Conservation (phyloP, 2,888 invertebrate genomes). For the Ptilodon capucinus region DNA sequence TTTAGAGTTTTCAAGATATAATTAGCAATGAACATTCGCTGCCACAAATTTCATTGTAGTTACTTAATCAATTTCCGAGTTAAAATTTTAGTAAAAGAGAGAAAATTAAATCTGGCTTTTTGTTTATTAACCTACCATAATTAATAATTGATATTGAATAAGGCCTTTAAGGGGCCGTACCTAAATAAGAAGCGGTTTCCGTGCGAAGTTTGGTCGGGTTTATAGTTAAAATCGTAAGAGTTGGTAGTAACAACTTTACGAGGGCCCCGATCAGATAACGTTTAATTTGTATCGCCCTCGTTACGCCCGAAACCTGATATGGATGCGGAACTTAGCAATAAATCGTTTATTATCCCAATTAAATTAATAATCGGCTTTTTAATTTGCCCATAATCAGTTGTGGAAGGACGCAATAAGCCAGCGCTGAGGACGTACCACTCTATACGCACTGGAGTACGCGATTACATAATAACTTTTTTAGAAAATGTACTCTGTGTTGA, state of each 20-base stretch:
- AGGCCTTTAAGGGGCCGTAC: too few relatives aligned
- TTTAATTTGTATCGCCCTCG: constrained; percentile 19
- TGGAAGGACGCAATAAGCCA: too few relatives aligned
- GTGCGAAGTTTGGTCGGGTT: neutral
- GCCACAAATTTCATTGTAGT: constrained; percentile 15
- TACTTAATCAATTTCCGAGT: neutral
- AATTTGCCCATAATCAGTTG: neutral
- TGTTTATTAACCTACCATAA: too few relatives aligned
- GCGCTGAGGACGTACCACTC: too few relatives aligned
- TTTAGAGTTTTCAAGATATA: constrained; percentile 29
- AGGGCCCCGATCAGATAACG: constrained; percentile 20
- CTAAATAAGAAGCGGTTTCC: neutral
- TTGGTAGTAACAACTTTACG: constrained; percentile 11
- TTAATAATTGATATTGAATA: too few relatives aligned
- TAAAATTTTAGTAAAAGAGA: neutral
- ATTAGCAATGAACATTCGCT: constrained; percentile 22
- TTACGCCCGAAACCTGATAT: constrained; percentile 1
- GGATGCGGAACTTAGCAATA: constrained; percentile 5
- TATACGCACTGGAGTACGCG: too few relatives aligned
- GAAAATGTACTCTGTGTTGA: too few relatives aligned
- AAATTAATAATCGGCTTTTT: neutral
- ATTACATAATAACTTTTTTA: too few relatives aligned
- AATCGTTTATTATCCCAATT: constrained; percentile 2
- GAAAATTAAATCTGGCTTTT: too few relatives aligned
- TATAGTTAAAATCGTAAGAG: constrained; percentile 2